phyloP scores from a whole-genome alignment of 2,888 invertebrate species.

The Drosophila rellima region DNA sequence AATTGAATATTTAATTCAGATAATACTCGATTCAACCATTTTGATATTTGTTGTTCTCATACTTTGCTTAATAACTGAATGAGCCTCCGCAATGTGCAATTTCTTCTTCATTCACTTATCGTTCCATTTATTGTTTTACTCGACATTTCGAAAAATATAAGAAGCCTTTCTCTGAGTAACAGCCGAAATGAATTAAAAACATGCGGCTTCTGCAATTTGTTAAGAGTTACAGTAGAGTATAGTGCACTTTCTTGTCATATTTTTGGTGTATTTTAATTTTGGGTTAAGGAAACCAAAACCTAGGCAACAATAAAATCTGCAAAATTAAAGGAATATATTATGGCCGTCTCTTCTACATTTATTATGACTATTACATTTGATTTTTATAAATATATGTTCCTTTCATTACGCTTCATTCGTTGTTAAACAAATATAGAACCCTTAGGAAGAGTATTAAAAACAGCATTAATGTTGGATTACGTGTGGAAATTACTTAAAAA shows the following conservation, averaged over 20 bases:
- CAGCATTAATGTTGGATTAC: constrained; percentile 81
- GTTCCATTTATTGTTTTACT: constrained; percentile 59
- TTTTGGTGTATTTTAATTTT: constrained; percentile 48
- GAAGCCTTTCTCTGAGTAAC: constrained; percentile 34
- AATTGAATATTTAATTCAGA: constrained; percentile 18
- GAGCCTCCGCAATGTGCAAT: constrained; percentile 1
- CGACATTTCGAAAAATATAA: constrained; percentile 27
- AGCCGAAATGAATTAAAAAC: constrained; percentile 75
- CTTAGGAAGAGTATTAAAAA: constrained; percentile 26
- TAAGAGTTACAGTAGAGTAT: constrained; percentile 40
- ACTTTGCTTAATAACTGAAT: constrained; percentile 46
- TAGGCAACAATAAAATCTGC: neutral
- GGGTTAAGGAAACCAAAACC: constrained; percentile 47
- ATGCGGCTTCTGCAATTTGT: constrained; percentile 78
- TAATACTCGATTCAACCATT: constrained; percentile 5
- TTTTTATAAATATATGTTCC: neutral
- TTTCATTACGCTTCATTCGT: neutral
- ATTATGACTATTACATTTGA: too few species aligned
- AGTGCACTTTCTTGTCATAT: constrained; percentile 38
- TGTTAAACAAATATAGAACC: neutral
- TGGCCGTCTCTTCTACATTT: neutral
- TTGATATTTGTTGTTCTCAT: constrained; percentile 10
- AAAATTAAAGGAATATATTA: neutral
- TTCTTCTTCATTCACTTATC: constrained; percentile 28
- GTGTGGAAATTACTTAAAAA: constrained; percentile 84